phyloP scores from a whole-genome alignment of 2,797 vertebrate genomes.

The Lycodopsis pacificus region DNA sequence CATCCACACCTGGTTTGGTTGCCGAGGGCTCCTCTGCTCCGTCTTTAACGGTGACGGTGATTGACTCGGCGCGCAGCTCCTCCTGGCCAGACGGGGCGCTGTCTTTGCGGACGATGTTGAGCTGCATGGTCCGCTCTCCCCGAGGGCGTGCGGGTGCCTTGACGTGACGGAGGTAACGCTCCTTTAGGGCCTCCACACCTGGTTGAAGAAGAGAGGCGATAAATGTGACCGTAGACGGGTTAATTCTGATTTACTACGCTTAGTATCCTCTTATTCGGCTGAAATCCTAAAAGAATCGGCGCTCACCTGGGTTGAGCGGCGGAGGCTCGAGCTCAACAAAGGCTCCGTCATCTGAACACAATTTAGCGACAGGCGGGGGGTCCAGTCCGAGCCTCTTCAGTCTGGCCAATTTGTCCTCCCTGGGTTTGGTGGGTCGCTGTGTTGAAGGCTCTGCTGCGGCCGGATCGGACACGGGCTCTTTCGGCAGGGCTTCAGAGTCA shows the following conservation, averaged over 20 bases:
- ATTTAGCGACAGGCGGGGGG: constrained; percentile 88
- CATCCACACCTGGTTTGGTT: constrained; percentile 88
- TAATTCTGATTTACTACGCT: background rate
- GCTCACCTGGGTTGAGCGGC: constrained; percentile 86
- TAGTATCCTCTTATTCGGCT: background rate
- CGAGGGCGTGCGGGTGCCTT: constrained; percentile 74
- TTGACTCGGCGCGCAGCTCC: constrained; percentile 85
- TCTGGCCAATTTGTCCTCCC: constrained; percentile 87
- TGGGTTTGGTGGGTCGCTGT: constrained; percentile 72
- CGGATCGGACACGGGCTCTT: constrained; percentile 10
- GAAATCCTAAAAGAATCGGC: background rate
- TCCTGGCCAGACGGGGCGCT: constrained; percentile 88
- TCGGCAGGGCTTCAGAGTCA: constrained; percentile 12
- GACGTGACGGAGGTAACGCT: constrained; percentile 92
- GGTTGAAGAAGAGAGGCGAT: background rate
- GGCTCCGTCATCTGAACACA: constrained; percentile 86
- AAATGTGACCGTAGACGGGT: accelerated
- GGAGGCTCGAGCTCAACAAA: constrained; percentile 91
- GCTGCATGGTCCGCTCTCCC: constrained; percentile 81
- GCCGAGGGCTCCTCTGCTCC: constrained; percentile 76
- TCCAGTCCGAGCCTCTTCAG: constrained; percentile 92
- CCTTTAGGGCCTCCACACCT: constrained; percentile 93
- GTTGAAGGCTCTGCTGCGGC: constrained; percentile 7
- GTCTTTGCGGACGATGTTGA: constrained; percentile 91
- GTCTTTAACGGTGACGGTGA: constrained; percentile 88